Conservation (phyloP, 2,113 vertebrate genomes). For the Elaphurus davidianus region DNA sequence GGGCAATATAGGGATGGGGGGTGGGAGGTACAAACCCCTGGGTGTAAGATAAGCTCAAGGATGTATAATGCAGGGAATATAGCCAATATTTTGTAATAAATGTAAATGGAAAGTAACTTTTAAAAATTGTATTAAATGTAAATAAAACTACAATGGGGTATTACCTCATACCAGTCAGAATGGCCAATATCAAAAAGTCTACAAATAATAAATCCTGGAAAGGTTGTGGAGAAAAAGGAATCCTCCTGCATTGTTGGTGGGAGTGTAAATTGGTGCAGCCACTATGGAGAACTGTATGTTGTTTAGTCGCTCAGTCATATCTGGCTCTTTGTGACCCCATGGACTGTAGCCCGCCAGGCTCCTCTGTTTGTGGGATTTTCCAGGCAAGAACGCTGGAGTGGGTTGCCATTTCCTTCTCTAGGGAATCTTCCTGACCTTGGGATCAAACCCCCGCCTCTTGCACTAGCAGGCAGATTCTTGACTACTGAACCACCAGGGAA, state of each 20-base stretch:
- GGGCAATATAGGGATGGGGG: not conserved
- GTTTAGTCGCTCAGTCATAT: not conserved
- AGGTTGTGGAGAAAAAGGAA: not conserved
- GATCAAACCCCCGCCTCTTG: not conserved
- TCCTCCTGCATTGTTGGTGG: not conserved
- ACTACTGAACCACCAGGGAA: not conserved
- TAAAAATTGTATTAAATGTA: not conserved
- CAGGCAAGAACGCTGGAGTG: not conserved
- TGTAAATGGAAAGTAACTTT: not conserved
- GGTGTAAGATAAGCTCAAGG: not conserved
- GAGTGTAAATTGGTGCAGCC: not conserved
- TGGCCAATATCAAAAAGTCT: not conserved
- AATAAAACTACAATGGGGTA: not conserved
- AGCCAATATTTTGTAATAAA: not conserved
- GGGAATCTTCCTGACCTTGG: not conserved
- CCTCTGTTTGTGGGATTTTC: not conserved
- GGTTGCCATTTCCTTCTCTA: not conserved
- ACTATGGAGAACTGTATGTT: not conserved
- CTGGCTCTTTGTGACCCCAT: not conserved
- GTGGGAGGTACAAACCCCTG: not conserved
- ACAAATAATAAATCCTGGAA: not conserved
- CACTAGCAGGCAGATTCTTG: not conserved
- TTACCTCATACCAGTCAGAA: not conserved
- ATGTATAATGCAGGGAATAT: not conserved
- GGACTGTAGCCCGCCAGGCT: not conserved